Conservation (phyloP, 2,888 invertebrate species). For the Toxonevra muliebris region DNA sequence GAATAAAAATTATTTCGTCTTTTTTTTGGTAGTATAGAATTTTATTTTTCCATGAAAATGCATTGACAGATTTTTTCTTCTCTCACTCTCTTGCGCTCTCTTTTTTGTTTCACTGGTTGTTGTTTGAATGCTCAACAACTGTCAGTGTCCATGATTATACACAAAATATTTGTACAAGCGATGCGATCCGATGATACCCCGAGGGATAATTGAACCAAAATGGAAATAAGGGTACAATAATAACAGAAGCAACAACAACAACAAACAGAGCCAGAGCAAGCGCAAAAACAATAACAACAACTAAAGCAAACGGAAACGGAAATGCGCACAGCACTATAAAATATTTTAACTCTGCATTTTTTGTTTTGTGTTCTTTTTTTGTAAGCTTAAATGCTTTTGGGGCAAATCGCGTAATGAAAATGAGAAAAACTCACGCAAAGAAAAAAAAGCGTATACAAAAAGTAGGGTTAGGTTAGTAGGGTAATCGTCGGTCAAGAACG, state of each 20-base stretch:
- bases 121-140: conserved; percentile 6
- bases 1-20: conserved; percentile 4
- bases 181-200: conserved; percentile 5
- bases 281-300: no score
- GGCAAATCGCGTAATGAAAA: conserved; percentile 1
- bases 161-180: background rate
- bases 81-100: background rate
- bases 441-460: background rate
- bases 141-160: background rate
- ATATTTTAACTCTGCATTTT: background rate
- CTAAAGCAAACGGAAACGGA: conserved; percentile 1
- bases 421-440: background rate
- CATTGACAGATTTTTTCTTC: conserved; percentile 22
- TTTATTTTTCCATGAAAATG: conserved; percentile 20
- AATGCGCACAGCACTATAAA: background rate
- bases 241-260: background rate
- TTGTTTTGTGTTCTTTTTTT: background rate
- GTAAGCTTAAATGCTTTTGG: background rate
- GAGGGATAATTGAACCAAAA: conserved; percentile 22
- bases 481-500: no score
- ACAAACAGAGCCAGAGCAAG: no score
- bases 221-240: conserved; percentile 20
- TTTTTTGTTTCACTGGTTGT: background rate
- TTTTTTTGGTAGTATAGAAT: background rate
- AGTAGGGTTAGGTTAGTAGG: no score